These are phyloP conservation scores for Melieria omissa DNA, from an alignment of 2,888 invertebrate species.

Conservation along the genomic window DNA sequence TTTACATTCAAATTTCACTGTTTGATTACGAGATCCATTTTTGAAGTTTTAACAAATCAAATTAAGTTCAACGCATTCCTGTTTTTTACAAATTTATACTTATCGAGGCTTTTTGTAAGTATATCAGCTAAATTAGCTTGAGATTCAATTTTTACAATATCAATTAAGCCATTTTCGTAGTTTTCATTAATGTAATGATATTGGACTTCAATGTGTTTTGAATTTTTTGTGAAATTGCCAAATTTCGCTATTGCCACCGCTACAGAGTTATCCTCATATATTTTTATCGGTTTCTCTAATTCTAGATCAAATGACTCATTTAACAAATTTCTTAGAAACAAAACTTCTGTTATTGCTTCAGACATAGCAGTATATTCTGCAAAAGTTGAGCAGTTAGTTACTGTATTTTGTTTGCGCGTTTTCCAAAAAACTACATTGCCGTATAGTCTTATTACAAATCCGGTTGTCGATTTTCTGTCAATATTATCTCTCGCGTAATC, in stretches of 20 bases:
- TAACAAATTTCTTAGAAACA: slow-evolving; percentile 9
- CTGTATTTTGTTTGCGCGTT: slow-evolving; percentile 1
- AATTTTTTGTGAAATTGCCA: slow-evolving; percentile 9
- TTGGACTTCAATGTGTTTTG: not conserved
- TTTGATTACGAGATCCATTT: not conserved
- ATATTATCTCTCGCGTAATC: slow-evolving; percentile 6
- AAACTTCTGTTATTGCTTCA: slow-evolving; percentile 10
- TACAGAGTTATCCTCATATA: slow-evolving; percentile 11
- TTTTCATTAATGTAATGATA: too few species aligned
- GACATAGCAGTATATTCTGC: slow-evolving; percentile 15
- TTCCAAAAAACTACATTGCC: slow-evolving; percentile 18
- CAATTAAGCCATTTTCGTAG: too few species aligned
- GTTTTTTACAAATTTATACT: slow-evolving; percentile 9
- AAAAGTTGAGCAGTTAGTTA: slow-evolving; percentile 13
- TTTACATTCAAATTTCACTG: too few species aligned
- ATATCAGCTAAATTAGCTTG: slow-evolving; percentile 6
- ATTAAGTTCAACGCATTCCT: not conserved
- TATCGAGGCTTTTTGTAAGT: slow-evolving; percentile 11
- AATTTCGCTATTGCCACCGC: slow-evolving; percentile 15
- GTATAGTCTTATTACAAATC: slow-evolving; percentile 11
- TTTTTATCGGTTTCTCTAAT: slow-evolving; percentile 13
- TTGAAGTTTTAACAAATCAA: too few species aligned
- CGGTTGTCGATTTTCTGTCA: too few species aligned
- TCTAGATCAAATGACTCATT: slow-evolving; percentile 2
- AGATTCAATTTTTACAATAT: too few species aligned